Evolutionary conservation across 2,888 invertebrate genomes (phyloP).

Genomic region (Aricia artaxerxes): DNA sequence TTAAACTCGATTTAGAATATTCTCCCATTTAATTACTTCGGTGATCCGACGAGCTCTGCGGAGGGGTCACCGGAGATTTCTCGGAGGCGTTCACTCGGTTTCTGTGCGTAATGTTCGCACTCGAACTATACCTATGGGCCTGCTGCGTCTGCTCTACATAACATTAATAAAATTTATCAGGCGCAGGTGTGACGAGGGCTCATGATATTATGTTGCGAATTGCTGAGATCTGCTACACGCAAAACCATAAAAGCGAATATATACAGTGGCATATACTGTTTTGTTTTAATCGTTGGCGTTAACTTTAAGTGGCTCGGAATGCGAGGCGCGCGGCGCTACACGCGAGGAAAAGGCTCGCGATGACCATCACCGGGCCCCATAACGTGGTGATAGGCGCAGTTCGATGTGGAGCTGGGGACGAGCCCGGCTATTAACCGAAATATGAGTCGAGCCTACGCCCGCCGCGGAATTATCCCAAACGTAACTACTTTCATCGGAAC

Average conservation of each 20-base stretch:
- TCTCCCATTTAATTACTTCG: background rate
- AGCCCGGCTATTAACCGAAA: background rate
- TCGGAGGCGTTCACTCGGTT: background rate
- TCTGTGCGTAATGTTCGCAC: background rate
- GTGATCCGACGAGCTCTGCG: background rate
- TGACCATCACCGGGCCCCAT: background rate
- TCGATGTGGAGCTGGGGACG: background rate
- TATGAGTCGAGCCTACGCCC: background rate
- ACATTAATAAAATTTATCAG: background rate
- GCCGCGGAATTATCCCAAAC: background rate
- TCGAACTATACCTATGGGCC: background rate
- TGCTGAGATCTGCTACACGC: background rate
- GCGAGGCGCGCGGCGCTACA: background rate
- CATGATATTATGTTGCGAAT: background rate
- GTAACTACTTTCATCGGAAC: background rate
- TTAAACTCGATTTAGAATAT: constrained; percentile 1
- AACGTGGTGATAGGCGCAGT: background rate
- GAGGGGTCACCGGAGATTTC: background rate
- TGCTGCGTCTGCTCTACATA: background rate
- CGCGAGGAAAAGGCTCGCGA: background rate
- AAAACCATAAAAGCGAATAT: background rate
- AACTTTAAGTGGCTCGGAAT: background rate
- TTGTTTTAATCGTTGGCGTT: background rate
- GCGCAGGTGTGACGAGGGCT: background rate
- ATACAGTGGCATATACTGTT: background rate